These are phyloP conservation scores for Radopholus similis DNA, from an alignment of 1,140 invertebrate genomes.

Conservation along the genomic window DNA sequence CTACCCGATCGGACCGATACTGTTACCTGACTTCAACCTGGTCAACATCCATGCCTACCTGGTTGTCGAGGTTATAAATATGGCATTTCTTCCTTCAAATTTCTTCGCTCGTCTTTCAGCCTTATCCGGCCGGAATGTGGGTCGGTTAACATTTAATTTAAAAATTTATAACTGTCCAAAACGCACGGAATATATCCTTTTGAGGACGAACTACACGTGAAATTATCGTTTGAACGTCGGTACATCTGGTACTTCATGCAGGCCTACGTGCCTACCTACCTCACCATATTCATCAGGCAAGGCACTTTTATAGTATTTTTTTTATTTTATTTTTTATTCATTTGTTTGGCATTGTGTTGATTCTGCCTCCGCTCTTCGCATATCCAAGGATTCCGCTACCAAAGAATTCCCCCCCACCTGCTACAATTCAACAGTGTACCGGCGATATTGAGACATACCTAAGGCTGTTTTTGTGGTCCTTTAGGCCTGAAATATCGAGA, in stretches of 20 bases:
- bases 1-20: slow-evolving; percentile 42
- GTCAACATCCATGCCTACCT: slow-evolving; percentile 44
- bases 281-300: slow-evolving; percentile 57
- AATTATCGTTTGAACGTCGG: slow-evolving; percentile 47
- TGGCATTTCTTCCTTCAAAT: neutral
- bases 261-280: slow-evolving; percentile 58
- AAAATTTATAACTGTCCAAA: neutral
- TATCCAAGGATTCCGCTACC: no score
- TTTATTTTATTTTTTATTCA: neutral
- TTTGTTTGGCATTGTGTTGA: no score
- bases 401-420: neutral
- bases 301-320: neutral
- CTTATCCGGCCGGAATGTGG: slow-evolving; percentile 55
- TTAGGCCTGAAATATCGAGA: no score
- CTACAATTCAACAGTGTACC: no score
- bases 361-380: no score
- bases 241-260: slow-evolving; percentile 58
- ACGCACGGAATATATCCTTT: neutral
- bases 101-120: slow-evolving; percentile 26
- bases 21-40: slow-evolving; percentile 55
- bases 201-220: slow-evolving; percentile 56
- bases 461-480: no score
- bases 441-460: no score
- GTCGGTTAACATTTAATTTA: neutral
- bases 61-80: slow-evolving; percentile 40